Percentiles rank a stretch among this genome's conserved stretches.
Evolutionary conservation across 2,888 invertebrate genomes (phyloP).

Genomic region (Patella pellucida): DNA sequence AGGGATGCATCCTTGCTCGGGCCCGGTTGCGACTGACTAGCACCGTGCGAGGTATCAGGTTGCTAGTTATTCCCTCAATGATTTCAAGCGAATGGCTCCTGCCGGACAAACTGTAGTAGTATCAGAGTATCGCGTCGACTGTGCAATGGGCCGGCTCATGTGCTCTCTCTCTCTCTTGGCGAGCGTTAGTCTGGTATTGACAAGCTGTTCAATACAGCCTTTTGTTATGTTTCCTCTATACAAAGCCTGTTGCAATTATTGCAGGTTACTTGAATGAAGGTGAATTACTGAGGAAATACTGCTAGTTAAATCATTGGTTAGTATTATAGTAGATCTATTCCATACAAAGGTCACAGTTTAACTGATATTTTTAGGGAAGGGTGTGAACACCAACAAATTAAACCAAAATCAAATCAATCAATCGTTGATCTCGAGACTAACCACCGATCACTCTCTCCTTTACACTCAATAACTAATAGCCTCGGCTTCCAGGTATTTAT

Average conservation of each 20-base stretch:
- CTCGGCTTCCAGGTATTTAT: no score
- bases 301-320: no score
- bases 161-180: neutral
- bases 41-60: slow-evolving; percentile 1
- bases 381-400: no score
- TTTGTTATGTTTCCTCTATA: slow-evolving; percentile 21
- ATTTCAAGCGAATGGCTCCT: neutral
- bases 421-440: no score
- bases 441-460: no score
- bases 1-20: slow-evolving; percentile 63
- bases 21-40: neutral
- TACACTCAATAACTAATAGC: no score
- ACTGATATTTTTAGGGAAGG: no score
- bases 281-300: no score
- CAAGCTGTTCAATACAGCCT: slow-evolving; percentile 22
- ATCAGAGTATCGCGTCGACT: neutral
- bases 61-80: slow-evolving; percentile 11
- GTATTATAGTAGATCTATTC: no score
- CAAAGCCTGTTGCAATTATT: slow-evolving; percentile 22
- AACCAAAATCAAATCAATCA: no score
- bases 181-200: slow-evolving; percentile 16
- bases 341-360: no score
- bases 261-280: slow-evolving; percentile 23
- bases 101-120: slow-evolving; percentile 5
- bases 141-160: slow-evolving; percentile 12